Conservation (phyloP, 2,888 invertebrate species). For the Peribatodes rhomboidaria region DNA sequence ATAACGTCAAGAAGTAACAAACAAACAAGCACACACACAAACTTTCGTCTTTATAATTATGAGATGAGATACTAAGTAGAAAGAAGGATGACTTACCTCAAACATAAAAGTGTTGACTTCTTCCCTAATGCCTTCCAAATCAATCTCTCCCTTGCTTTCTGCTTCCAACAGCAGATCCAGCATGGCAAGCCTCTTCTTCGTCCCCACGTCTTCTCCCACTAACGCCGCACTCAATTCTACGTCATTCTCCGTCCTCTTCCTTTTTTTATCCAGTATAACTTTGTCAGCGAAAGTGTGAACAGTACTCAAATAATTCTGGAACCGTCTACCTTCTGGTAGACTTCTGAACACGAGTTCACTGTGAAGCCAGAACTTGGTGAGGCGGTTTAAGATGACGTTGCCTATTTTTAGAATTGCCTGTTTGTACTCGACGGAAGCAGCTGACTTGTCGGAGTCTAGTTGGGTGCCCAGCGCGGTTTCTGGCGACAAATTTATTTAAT, state of each 20-base stretch:
- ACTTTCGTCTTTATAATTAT: background rate
- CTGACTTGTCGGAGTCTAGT: conserved; percentile 72
- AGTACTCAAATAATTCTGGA: conserved; percentile 74
- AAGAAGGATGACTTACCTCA: conserved; percentile 44
- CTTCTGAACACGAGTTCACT: conserved; percentile 80
- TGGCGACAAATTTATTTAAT: conserved; percentile 47
- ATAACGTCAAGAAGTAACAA: no score
- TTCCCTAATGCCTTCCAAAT: conserved; percentile 88
- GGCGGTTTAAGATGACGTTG: conserved; percentile 54
- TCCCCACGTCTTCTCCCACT: conserved; percentile 36
- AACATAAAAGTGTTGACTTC: conserved; percentile 91
- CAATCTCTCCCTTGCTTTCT: conserved; percentile 86
- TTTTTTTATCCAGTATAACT: conserved; percentile 82
- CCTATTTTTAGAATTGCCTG: conserved; percentile 76
- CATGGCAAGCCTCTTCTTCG: conserved; percentile 87
- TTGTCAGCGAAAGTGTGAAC: conserved; percentile 84
- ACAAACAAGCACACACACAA: no score
- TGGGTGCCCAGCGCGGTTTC: conserved; percentile 88
- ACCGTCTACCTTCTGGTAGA: conserved; percentile 74
- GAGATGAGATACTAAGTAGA: no score
- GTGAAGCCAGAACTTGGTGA: conserved; percentile 86
- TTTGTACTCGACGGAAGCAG: conserved; percentile 78
- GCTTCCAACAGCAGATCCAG: conserved; percentile 88
- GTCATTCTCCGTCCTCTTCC: conserved; percentile 42
- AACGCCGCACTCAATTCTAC: conserved; percentile 21